Base-by-base conservation (phyloP, 2,113 vertebrate genomes). In the Craseonycteris thonglongyai region DNA sequence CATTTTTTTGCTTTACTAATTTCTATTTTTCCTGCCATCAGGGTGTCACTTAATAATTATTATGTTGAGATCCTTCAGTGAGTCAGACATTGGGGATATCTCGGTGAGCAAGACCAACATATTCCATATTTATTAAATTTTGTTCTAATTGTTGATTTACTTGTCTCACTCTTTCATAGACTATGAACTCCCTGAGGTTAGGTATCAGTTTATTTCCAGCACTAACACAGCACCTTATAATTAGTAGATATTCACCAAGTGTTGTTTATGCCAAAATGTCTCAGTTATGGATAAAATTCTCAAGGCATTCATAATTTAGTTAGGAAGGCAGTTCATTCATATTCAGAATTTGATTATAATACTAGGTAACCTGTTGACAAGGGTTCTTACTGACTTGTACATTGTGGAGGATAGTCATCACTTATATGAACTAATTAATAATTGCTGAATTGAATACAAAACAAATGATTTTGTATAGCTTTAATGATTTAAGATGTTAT, bases 401-500 rank as follows among this genome's bases (percentile, higher is more conserved):
- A 19, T 86, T 69, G 45, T 88, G n/a, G 78, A 75, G 42, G 30
- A 51, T 81, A 78, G 47, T 68, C 63, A 45, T 4, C 21, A 47
- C 33, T 71, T 84, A 65, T 0, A 65, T 47, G 45, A 93, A 89
- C 28, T 49, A 69, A 30, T 82, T 49, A 69, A 30, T 82, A 61
- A 68, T 83, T 94, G n/a, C 38, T 84, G 40, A 83, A 66, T 49
- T 78, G 12, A 84, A 35, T 95, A n/a, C 63, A 91, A 38, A 91
- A 45, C 71, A 58, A 7, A 76, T 63, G 45, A 81, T 80, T 95
- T 95, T 85, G 65, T 26, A 54, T 6, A 81, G 26, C 28, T 93
- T 76, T 35, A 86, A 45, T 89, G 21, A 58, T 28, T 15, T 47
- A 40, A 89, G 2, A 5, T 92, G 74, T 78, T 86, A 66, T 69